Evolutionary conservation across 2,113 vertebrate genomes (phyloP).

Genomic region (Triplophysa tibetana): DNA sequence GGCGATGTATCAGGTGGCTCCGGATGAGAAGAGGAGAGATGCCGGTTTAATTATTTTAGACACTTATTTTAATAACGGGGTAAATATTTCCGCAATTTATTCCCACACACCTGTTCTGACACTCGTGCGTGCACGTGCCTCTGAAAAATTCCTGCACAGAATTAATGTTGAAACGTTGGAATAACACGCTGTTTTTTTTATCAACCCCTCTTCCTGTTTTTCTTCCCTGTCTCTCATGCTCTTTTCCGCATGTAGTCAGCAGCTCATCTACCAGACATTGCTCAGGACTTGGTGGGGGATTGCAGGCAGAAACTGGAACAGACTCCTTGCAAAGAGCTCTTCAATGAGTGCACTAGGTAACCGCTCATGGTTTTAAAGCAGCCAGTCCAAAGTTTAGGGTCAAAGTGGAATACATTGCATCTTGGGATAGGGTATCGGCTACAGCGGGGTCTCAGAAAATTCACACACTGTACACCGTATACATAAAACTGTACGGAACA

Average conservation of each 20-base stretch:
- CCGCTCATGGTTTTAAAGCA: constrained; percentile 34
- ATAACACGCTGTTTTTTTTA: constrained; percentile 10
- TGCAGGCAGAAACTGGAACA: constrained; percentile 80
- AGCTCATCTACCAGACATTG: constrained; percentile 63
- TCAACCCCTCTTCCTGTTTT: constrained; percentile 25
- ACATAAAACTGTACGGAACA: not conserved
- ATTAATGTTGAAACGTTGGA: not conserved
- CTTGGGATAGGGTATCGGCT: not conserved
- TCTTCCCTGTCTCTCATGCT: constrained; percentile 73
- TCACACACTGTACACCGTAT: not conserved
- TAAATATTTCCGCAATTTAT: constrained; percentile 55
- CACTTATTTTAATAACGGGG: constrained; percentile 79
- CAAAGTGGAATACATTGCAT: not conserved
- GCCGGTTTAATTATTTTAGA: constrained; percentile 71
- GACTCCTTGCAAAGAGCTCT: constrained; percentile 84
- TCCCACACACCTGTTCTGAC: not conserved
- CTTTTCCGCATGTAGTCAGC: constrained; percentile 57
- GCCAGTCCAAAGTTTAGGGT: not conserved
- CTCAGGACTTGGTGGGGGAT: constrained; percentile 71
- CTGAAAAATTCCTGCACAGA: not conserved
- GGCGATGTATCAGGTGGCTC: constrained; percentile 83
- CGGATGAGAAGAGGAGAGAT: constrained; percentile 83
- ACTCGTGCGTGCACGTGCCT: not conserved
- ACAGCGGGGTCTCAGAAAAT: too few relatives aligned
- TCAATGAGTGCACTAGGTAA: constrained; percentile 80